phyloP scores from a whole-genome alignment of 1,140 invertebrate genomes.

The Fopius arisanus region DNA sequence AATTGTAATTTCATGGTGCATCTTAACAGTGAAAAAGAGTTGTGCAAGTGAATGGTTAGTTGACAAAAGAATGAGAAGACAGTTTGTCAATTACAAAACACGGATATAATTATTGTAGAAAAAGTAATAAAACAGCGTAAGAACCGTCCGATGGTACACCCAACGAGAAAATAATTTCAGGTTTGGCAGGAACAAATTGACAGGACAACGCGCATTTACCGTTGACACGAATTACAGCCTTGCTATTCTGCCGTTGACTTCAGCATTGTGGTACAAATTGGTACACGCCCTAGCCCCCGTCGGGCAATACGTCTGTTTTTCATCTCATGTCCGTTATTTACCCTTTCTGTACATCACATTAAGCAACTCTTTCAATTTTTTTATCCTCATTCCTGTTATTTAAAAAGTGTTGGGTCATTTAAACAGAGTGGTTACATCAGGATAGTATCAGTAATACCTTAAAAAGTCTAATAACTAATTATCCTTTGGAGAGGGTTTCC shows the following conservation, averaged over 20 bases:
- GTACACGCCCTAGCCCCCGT: constrained; percentile 60
- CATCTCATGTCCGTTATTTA: constrained; percentile 25
- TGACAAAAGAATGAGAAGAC: not conserved
- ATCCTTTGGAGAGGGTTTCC: not conserved
- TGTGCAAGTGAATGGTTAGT: too few relatives aligned
- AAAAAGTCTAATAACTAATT: constrained; percentile 10
- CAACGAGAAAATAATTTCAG: constrained; percentile 58
- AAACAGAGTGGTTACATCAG: not conserved
- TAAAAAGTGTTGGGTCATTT: not conserved
- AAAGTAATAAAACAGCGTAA: constrained; percentile 40
- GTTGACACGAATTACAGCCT: constrained; percentile 63
- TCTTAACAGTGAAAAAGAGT: too few relatives aligned
- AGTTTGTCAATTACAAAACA: not conserved
- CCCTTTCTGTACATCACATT: not conserved
- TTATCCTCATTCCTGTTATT: not conserved
- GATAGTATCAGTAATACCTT: not conserved
- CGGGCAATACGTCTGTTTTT: constrained; percentile 31
- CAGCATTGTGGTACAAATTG: constrained; percentile 64
- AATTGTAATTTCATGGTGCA: too few relatives aligned
- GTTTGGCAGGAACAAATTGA: constrained; percentile 60
- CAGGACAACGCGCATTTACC: constrained; percentile 58
- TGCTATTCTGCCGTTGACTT: constrained; percentile 64
- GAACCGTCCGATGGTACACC: constrained; percentile 41
- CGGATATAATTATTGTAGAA: not conserved
- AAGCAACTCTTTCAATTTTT: not conserved